Conservation (phyloP, 2,113 vertebrate genomes). For the Rhinoderma darwinii region DNA sequence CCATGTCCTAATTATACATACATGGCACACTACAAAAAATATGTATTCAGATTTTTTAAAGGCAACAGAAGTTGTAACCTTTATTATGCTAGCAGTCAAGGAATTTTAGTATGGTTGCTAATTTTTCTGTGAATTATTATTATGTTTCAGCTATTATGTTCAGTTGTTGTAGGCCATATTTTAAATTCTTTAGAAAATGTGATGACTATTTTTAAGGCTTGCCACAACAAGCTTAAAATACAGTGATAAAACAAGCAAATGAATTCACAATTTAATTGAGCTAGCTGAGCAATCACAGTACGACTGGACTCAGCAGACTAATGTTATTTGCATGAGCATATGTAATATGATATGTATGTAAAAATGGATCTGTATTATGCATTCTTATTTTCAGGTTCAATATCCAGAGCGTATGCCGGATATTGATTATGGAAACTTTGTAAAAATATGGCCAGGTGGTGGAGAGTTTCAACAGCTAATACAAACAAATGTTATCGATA, state of each 20-base stretch:
- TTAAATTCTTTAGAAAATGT: constrained; percentile 56
- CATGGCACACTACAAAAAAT: neutral
- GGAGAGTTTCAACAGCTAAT: no score
- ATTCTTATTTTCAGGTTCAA: neutral
- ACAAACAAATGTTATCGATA: no score
- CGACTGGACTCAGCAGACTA: neutral
- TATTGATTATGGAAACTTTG: neutral
- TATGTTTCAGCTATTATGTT: constrained; percentile 44
- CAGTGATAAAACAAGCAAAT: constrained; percentile 40
- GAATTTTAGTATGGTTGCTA: constrained; percentile 7
- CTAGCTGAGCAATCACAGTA: neutral
- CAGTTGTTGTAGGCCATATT: constrained; percentile 46
- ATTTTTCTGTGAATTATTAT: constrained; percentile 31
- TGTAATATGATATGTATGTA: neutral
- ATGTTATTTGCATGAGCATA: neutral
- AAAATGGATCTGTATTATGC: neutral
- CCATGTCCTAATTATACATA: no score
- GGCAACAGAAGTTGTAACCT: neutral
- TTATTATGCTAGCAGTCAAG: neutral
- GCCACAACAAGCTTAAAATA: constrained; percentile 48
- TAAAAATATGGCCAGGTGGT: no score
- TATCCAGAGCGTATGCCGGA: neutral
- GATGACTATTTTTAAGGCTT: constrained; percentile 51
- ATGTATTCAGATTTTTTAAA: neutral
- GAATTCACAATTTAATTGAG: neutral